A percentile compares a stretch with the other conserved stretches of the same genome.
Evolutionary conservation across 2,888 invertebrate species (phyloP).

Genomic region (Lithophane socia): DNA sequence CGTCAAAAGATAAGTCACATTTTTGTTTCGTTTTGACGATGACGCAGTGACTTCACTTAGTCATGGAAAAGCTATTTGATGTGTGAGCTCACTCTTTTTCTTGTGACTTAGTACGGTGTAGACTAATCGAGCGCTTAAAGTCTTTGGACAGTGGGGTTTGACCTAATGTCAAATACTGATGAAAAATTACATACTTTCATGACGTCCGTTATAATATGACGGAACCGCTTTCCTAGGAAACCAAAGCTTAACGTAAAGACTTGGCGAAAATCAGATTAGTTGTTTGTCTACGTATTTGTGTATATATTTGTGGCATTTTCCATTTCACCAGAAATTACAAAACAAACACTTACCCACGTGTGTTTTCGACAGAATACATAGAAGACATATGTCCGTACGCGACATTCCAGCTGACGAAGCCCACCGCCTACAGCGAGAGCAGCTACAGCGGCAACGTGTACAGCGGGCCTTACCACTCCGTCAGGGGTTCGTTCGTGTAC

Average conservation of each 20-base stretch:
- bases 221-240: no score
- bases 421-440: conserved; percentile 96
- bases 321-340: neutral
- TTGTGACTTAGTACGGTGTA: no score
- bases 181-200: no score
- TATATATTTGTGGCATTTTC: neutral
- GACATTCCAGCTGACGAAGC: conserved; percentile 97
- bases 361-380: conserved; percentile 93
- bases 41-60: no score
- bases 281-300: neutral
- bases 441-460: conserved; percentile 97
- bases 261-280: neutral
- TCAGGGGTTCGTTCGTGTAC: conserved; percentile 96
- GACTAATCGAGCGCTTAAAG: no score
- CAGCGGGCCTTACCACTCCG: conserved; percentile 96
- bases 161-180: no score
- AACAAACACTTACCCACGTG: neutral
- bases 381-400: conserved; percentile 98
- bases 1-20: no score
- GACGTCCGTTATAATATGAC: no score
- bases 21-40: no score
- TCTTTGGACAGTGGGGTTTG: no score
- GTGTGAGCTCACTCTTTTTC: no score
- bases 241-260: neutral
- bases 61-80: no score